phyloP scores from a whole-genome alignment of 2,797 vertebrate genomes.

The Arrhamphus sclerolepis region DNA sequence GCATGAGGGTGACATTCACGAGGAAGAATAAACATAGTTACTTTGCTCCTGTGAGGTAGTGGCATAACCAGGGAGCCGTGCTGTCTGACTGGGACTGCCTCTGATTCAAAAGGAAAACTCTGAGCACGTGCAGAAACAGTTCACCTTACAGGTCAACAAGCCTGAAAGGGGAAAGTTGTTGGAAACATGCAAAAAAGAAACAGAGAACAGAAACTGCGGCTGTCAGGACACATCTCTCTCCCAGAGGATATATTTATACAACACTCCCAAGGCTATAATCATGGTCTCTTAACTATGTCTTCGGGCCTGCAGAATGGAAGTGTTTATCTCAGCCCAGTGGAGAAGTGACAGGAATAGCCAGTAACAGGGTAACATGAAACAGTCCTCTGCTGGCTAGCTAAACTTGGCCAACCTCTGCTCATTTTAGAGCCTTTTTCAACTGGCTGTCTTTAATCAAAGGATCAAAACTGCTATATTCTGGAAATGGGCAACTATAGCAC shows the following conservation, averaged over 20 bases:
- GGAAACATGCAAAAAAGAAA: constrained; percentile 65
- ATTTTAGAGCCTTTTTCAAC: constrained; percentile 59
- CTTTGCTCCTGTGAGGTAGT: constrained; percentile 28
- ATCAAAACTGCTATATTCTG: constrained; percentile 64
- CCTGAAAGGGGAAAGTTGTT: constrained; percentile 53
- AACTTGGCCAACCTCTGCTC: constrained; percentile 65
- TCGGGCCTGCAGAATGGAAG: constrained; percentile 75
- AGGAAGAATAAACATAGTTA: constrained; percentile 31
- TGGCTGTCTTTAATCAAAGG: constrained; percentile 70
- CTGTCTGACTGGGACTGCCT: constrained; percentile 58
- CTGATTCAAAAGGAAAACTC: constrained; percentile 47
- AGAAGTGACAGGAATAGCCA: constrained; percentile 74
- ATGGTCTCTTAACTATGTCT: constrained; percentile 75
- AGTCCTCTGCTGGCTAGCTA: constrained; percentile 67
- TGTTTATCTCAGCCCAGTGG: constrained; percentile 74
- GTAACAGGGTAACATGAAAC: constrained; percentile 71
- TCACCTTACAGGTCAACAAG: constrained; percentile 68
- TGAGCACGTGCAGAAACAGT: constrained; percentile 56
- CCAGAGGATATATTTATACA: constrained; percentile 73
- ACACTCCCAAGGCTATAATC: constrained; percentile 77
- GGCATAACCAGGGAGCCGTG: constrained; percentile 45
- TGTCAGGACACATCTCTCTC: constrained; percentile 53
- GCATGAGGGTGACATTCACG: constrained; percentile 30
- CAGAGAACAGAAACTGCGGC: constrained; percentile 56
- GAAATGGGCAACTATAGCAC: constrained; percentile 72